A percentile compares a stretch with the other conserved stretches of the same genome.
phyloP scores from a whole-genome alignment of 1,140 invertebrate genomes.

The Holotrichia oblita region DNA sequence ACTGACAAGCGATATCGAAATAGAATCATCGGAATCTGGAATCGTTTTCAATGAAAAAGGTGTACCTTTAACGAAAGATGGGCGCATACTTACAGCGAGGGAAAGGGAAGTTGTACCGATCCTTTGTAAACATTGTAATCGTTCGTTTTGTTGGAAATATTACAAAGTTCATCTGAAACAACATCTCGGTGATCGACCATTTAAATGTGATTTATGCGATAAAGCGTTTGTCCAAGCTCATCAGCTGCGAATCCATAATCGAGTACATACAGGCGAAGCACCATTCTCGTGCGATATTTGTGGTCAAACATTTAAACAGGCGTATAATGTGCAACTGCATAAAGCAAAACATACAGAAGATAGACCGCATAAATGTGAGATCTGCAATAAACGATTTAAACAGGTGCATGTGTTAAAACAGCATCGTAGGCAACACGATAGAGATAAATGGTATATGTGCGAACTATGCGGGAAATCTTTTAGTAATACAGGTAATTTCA shows the following conservation, averaged over 20 bases:
- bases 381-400: too few species aligned
- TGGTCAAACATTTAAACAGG: conserved; percentile 59
- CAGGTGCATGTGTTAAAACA: too few species aligned
- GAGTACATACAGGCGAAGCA: conserved; percentile 44
- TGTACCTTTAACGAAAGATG: not conserved
- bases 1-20: too few species aligned
- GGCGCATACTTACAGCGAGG: not conserved
- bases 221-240: conserved; percentile 43
- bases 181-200: conserved; percentile 46
- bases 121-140: not conserved
- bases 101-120: not conserved
- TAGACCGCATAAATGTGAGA: too few species aligned
- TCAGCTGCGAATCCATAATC: conserved; percentile 44
- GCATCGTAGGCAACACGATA: not conserved
- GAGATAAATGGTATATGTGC: too few species aligned
- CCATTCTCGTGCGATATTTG: conserved; percentile 61
- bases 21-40: not conserved
- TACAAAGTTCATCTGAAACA: conserved; percentile 43
- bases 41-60: not conserved
- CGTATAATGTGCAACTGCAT: too few species aligned
- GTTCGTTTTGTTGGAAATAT: not conserved
- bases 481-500: not conserved
- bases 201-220: conserved; percentile 43
- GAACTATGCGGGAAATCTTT: not conserved
- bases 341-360: not conserved